phyloP scores from a whole-genome alignment of 2,888 invertebrate genomes.

The Minunthozetes semirufus region DNA sequence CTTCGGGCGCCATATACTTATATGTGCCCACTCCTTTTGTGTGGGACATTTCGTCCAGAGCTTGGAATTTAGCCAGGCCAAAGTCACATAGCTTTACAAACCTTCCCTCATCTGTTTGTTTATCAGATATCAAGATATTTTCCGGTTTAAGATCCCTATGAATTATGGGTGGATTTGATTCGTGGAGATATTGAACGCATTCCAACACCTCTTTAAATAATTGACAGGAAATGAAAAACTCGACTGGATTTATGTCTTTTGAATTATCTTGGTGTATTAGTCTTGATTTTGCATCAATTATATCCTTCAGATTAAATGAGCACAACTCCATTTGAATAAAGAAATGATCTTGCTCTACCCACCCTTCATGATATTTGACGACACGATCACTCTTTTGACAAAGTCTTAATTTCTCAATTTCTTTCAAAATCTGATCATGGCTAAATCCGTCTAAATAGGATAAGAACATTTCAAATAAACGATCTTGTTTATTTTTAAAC shows the following conservation, averaged over 20 bases:
- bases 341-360: background rate
- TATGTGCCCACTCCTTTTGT: too few species aligned
- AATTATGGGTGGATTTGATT: background rate
- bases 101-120: background rate
- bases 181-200: background rate
- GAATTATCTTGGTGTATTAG: background rate
- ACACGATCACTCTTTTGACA: background rate
- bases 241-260: background rate
- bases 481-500: background rate
- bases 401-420: background rate
- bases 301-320: background rate
- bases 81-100: slow-evolving; percentile 6
- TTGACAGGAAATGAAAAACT: background rate
- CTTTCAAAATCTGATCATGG: background rate
- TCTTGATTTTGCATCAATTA: background rate
- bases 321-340: slow-evolving; percentile 20
- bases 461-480: background rate
- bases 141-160: slow-evolving; percentile 14
- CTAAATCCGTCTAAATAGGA: background rate
- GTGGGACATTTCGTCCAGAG: too few species aligned
- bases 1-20: background rate
- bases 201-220: background rate
- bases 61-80: background rate
- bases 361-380: background rate
- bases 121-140: background rate